Percentiles rank a stretch among this genome's conserved stretches.
Evolutionary conservation across 1,140 invertebrate genomes (phyloP).

Genomic region (Aphis gossypii): DNA sequence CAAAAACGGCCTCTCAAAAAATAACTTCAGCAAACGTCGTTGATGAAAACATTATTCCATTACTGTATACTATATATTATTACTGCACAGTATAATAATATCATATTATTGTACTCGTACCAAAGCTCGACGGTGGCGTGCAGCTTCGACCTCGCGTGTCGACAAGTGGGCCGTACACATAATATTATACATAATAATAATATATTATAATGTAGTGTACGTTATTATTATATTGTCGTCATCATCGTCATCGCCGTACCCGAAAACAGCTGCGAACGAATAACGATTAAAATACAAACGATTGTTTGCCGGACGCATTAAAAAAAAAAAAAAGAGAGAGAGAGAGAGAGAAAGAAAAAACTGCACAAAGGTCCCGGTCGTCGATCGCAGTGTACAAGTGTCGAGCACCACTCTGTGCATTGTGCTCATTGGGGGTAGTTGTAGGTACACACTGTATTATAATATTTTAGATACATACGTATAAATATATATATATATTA

Average conservation of each 20-base stretch:
- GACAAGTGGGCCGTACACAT: neutral
- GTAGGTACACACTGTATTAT: neutral
- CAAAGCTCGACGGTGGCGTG: neutral
- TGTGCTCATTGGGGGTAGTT: neutral
- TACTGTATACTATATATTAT: neutral
- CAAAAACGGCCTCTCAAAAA: neutral
- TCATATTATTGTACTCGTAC: neutral
- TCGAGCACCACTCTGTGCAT: constrained; percentile 43
- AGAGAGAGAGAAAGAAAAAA: neutral
- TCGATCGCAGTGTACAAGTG: constrained; percentile 24
- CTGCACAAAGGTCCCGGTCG: constrained; percentile 46
- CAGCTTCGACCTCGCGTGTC: neutral
- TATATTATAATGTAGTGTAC: neutral
- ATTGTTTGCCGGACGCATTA: constrained; percentile 56
- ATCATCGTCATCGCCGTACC: neutral
- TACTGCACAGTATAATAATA: neutral
- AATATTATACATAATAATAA: neutral
- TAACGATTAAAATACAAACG: constrained; percentile 53
- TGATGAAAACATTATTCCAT: neutral
- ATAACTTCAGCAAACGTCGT: neutral
- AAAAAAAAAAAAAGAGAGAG: neutral
- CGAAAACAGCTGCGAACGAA: constrained; percentile 52
- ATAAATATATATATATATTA: neutral
- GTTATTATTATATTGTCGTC: neutral
- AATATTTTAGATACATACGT: neutral